Evolutionary conservation across 1,140 invertebrate genomes (phyloP).

Genomic region (Lasioglossum baleicum): DNA sequence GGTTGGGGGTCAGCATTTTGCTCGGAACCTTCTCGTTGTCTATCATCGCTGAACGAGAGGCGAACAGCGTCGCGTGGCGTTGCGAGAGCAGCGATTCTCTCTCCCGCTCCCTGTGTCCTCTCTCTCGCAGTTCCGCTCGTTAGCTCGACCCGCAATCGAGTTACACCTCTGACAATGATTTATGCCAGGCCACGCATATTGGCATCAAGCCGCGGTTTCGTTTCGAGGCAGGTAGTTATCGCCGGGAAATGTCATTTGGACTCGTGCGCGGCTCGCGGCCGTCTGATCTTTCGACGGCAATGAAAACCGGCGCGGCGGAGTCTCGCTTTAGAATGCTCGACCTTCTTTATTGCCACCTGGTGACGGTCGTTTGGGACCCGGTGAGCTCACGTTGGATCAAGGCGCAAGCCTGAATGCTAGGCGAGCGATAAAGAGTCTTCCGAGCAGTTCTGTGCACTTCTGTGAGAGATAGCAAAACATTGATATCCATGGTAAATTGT

Average conservation of each 20-base stretch:
- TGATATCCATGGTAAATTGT: too few relatives aligned
- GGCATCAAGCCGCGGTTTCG: conserved; percentile 31
- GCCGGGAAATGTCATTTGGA: neutral
- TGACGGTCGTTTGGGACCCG: neutral
- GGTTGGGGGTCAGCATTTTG: neutral
- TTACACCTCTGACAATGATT: conserved; percentile 53
- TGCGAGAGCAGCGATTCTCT: neutral
- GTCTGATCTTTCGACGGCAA: neutral
- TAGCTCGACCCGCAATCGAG: conserved; percentile 30
- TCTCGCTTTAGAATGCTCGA: neutral
- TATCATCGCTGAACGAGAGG: conserved; percentile 27
- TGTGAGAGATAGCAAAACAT: too few relatives aligned
- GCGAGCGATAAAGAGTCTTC: too few relatives aligned
- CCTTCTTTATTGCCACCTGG: neutral
- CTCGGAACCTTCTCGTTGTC: conserved; percentile 1
- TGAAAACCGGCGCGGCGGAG: neutral
- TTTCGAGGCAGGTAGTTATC: neutral
- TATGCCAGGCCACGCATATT: conserved; percentile 40
- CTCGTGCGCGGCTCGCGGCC: neutral
- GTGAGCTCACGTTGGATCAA: neutral
- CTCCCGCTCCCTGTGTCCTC: too few relatives aligned
- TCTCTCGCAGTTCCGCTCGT: conserved; percentile 34
- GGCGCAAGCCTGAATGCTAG: too few relatives aligned
- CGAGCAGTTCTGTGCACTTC: too few relatives aligned
- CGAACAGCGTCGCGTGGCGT: neutral